Evolutionary conservation across 2,888 invertebrate species (phyloP), one percentile per base, ranked within the genome.

Genomic region (Drosophila gaucha): DNA sequence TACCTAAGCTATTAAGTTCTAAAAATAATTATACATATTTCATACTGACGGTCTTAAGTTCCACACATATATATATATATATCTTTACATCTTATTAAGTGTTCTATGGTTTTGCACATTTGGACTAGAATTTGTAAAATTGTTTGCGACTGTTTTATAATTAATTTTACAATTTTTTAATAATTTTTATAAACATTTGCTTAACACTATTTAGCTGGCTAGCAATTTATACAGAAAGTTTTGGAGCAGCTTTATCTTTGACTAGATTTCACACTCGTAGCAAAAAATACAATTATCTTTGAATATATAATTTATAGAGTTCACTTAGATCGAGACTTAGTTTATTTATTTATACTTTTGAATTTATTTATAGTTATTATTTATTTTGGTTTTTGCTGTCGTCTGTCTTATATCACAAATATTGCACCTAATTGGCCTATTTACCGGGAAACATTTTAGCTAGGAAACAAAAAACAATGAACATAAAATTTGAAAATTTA

Each of bases 381-480:
- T 33, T 35, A 4, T 52, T 67, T 67, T 58, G 43, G 49, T 59
- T 49, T 49, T 18, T 33, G 58, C 36, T 55, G 38, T 50, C 49
- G 43, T 51, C 46, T 70, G 63, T 71, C 86, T 89, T 91, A 88
- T 90, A 90, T 91, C 90, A 91, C 91, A 91, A 87, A 88, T 91
- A 91, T 91, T 91, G 91, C 91, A 91, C 91, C 87, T 46, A 86
- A 86, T 75, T 90, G 91, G 91, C 91, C 91, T 90, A 86, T 79
- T 72, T 24, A 41, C 63, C 63, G 55, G 72, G 57, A 75, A 75
- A 75, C 18, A 87, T 80, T 75, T 82, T 82, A 39, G 62, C 82
- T 85, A 82, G 5, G 77, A 66, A 57, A 49, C 57, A 70, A 70
- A 60, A 64, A 31, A 57, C 12, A 59, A 62, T 56, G 66, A 66